Evolutionary conservation across 2,797 vertebrate genomes (phyloP), one percentile per base, ranked within the genome.

Genomic region (Peromyscus eremicus): DNA sequence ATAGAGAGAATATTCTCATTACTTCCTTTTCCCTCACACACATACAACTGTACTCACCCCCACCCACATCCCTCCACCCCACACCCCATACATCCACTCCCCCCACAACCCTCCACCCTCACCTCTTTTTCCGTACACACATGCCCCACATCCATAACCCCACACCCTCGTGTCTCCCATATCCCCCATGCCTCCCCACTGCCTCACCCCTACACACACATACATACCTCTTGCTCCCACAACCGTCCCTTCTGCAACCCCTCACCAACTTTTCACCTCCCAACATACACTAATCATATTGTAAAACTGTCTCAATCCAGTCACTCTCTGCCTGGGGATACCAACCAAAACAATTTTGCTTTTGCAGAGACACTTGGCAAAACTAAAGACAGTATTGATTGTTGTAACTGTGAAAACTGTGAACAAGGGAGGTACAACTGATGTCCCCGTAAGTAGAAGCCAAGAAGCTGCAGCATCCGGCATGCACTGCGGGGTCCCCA

Each of bases 371-470:
- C 12, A 0, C 19, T 57, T 23, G 73, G 11, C 4, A 40, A 1
- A 21, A 43, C 43, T 73, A n/a, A 64, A 40, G 80, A 17, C 0
- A 1, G 62, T 57, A 62, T 23, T 8, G 14, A 25, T 88, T 29
- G n/a, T 85, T 37, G 10, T 40, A 4, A 14, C 8, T 0, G 11
- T 49, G 25, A 19, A 16, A 4, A 14, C 8, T 0, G 11, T 49
- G 25, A 19, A 16, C 19, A 8, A 1, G 8, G 52, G 21, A 52
- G 23, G 7, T 9, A 52, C 2, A 17, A 0, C 23, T 57, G 55
- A 17, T 6, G 7, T 27, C 23, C 16, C 19, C 11, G 34, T 9
- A 14, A n/a, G 70, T 2, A 19, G 79, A 79, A 21, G 29, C 37
- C 75, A 75, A 7, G 11, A 46, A 46, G 32, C 4, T 5, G 34